These are phyloP conservation scores for Sternarchorhynchus goeldii DNA, from an alignment of 2,797 vertebrate genomes.

Conservation along the genomic window DNA sequence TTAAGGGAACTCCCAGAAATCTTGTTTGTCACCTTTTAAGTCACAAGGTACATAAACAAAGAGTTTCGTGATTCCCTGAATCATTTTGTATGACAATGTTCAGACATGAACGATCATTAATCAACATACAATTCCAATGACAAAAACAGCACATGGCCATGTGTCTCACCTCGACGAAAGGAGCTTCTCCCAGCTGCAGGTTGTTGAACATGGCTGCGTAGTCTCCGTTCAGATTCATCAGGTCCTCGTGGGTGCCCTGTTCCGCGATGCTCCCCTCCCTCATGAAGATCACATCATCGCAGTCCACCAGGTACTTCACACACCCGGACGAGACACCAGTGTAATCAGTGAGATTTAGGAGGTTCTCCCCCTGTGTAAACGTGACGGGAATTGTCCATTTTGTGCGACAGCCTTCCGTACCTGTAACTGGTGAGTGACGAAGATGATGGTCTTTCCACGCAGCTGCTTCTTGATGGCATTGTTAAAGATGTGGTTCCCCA, in stretches of 20 bases:
- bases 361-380: neutral
- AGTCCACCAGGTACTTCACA: conserved; percentile 87
- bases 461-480: conserved; percentile 88
- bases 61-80: neutral
- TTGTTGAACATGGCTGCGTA: conserved; percentile 92
- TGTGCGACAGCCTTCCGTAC: conserved; percentile 63
- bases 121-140: neutral
- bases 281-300: conserved; percentile 92
- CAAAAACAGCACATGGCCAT: neutral
- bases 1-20: conserved; percentile 83
- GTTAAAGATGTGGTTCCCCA: conserved; percentile 92
- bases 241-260: conserved; percentile 85
- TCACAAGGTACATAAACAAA: conserved; percentile 5
- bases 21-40: conserved; percentile 80
- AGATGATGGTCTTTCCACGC: conserved; percentile 85
- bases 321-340: neutral
- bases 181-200: conserved; percentile 87
- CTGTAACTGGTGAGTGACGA: conserved; percentile 93
- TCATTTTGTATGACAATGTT: too few relatives aligned
- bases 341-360: too few relatives aligned
- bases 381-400: too few relatives aligned
- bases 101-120: too few relatives aligned
- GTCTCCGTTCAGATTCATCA: conserved; percentile 88
- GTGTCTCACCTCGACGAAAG: conserved; percentile 80
- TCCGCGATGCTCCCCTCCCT: conserved; percentile 88